phyloP scores from a whole-genome alignment of 53 echinoderm and acorn worm genomes.

The Echinarachnius parma region DNA sequence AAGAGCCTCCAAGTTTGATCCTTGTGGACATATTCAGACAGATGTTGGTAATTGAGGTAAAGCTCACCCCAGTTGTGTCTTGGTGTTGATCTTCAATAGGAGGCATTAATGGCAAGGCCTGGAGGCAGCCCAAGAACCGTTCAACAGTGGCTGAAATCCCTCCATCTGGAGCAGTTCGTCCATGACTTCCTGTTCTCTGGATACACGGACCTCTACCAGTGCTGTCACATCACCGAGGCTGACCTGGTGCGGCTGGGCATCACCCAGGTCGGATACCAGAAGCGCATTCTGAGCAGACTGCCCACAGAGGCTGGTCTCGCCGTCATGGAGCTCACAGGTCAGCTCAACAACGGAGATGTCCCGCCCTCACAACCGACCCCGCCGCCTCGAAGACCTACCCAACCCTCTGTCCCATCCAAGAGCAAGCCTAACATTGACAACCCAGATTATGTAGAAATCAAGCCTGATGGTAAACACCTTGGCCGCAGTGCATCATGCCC shows the following conservation, averaged over 20 bases:
- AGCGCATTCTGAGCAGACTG: conserved; percentile 69
- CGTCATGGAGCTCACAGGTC: conserved; percentile 40
- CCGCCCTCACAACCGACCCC: conserved; percentile 28
- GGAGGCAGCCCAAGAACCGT: conserved; percentile 43
- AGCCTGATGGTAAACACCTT: neutral
- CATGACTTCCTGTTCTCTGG: conserved; percentile 65
- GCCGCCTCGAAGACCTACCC: conserved; percentile 25
- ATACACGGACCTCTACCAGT: conserved; percentile 58
- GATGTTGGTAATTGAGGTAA: too few relatives aligned
- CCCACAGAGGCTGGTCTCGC: conserved; percentile 52
- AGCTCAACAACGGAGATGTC: conserved; percentile 3
- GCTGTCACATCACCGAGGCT: conserved; percentile 59
- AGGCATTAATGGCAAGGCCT: conserved; percentile 37
- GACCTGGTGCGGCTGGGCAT: conserved; percentile 67
- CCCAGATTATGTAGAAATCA: conserved; percentile 13
- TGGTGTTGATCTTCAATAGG: too few relatives aligned
- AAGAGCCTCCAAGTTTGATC: too few relatives aligned
- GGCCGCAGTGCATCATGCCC: neutral
- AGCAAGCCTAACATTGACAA: conserved; percentile 12
- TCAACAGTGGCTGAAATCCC: conserved; percentile 65
- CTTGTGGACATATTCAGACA: too few relatives aligned
- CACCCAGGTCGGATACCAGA: conserved; percentile 81
- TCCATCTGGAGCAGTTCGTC: conserved; percentile 62
- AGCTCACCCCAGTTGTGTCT: too few relatives aligned
- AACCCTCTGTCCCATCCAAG: neutral